phyloP scores from a whole-genome alignment of 2,797 vertebrate genomes.

The Argyrosomus regius region DNA sequence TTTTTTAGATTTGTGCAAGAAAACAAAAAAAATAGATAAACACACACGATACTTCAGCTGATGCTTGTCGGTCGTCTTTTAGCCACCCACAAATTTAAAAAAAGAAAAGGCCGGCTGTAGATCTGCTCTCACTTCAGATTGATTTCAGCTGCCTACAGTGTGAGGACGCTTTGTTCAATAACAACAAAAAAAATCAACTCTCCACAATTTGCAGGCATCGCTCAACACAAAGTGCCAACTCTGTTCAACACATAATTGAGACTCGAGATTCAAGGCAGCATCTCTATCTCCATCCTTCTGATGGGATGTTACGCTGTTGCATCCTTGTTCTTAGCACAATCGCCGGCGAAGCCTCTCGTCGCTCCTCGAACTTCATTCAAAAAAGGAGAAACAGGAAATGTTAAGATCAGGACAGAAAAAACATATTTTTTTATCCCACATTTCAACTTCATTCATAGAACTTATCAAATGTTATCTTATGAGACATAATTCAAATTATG shows the following conservation, averaged over 20 bases:
- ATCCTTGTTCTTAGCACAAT: constrained; percentile 49
- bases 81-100: not conserved
- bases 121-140: constrained; percentile 31
- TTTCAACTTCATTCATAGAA: too few species aligned
- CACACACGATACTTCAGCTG: not conserved
- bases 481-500: too few species aligned
- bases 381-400: constrained; percentile 6
- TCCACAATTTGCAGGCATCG: constrained; percentile 27
- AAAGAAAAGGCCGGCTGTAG: not conserved
- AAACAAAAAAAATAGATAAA: too few species aligned
- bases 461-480: too few species aligned
- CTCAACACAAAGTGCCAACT: constrained; percentile 29
- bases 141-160: constrained; percentile 11
- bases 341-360: constrained; percentile 42
- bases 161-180: not conserved
- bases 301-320: constrained; percentile 24
- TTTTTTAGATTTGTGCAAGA: not conserved
- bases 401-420: constrained; percentile 36
- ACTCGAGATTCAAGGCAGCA: constrained; percentile 61
- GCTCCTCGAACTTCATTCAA: constrained; percentile 30
- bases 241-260: constrained; percentile 67
- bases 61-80: constrained; percentile 5
- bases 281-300: constrained; percentile 42
- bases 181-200: constrained; percentile 27
- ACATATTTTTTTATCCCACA: not conserved